phyloP scores from a whole-genome alignment of 2,888 invertebrate genomes.

The Melangyna quadrimaculata region DNA sequence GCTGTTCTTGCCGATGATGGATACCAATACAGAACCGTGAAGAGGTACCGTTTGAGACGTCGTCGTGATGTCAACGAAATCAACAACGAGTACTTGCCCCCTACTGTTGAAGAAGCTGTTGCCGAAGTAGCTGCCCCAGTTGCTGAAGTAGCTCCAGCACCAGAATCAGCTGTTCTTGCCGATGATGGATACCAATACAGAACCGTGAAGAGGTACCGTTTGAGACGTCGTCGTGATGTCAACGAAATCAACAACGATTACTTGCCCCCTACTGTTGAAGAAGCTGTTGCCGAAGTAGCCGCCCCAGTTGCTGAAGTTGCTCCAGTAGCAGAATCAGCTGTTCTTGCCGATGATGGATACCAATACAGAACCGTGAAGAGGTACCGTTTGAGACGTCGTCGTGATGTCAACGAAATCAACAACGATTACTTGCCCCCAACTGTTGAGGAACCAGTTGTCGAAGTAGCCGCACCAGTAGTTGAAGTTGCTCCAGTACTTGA shows the following conservation, averaged over 20 bases:
- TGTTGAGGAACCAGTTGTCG: neutral
- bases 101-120: constrained; percentile 33
- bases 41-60: constrained; percentile 49
- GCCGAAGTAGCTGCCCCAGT: constrained; percentile 56
- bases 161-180: constrained; percentile 44
- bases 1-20: constrained; percentile 47
- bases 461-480: constrained; percentile 37
- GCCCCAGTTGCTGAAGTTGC: constrained; percentile 24
- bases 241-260: constrained; percentile 76
- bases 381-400: constrained; percentile 62
- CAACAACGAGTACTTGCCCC: constrained; percentile 55
- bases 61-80: constrained; percentile 75
- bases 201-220: constrained; percentile 53
- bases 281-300: constrained; percentile 29
- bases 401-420: constrained; percentile 74
- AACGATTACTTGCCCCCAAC: constrained; percentile 55
- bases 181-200: constrained; percentile 66
- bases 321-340: neutral
- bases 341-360: constrained; percentile 56
- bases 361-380: constrained; percentile 58
- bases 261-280: constrained; percentile 73
- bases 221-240: constrained; percentile 73
- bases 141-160: constrained; percentile 28
- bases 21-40: constrained; percentile 62
- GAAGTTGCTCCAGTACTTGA: constrained; percentile 39